Base-by-base conservation (phyloP, 2,797 vertebrate genomes). In the Sebastes paucispinis region DNA sequence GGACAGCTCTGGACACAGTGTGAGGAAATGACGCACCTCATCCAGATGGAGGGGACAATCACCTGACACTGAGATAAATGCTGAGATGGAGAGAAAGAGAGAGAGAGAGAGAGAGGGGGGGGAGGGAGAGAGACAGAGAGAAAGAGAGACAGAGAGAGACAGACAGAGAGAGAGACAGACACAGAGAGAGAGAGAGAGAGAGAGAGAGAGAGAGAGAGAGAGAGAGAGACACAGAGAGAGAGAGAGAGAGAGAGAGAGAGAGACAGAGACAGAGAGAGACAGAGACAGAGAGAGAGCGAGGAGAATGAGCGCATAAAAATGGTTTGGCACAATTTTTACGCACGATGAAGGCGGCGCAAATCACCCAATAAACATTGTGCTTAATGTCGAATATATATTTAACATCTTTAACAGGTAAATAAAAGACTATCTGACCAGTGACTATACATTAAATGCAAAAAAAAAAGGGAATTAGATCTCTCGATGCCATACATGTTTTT, bases 1-100 rank as follows among this genome's bases (percentile, higher is more conserved):
- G n/a, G 98, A 99, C 39, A 99, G 93, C 93, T 99, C 98, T 0
- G 98, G 98, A 81, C 98, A 99, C 81, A 98, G 93, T 7, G 96
- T 97, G 83, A 99, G 96, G 70, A 99, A 99, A 74, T 97, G 97
- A 24, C 94, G 95, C 85, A 99, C 97, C 92, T 98, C 97, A 0
- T 97, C 96, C 88, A 97, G 94, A 86, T 97, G 91, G 10, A 99
- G 96, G 1, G 98, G 98, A 83, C 98, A 99, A 67, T 95, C 96
- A 20, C 98, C 98, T 0, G 96, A 98, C 55, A 98, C 97, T 0
- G 97, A 98, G 76, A 98, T 96, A 47, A 99, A 99, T 4, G 98
- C 98, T 98, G 87, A 59, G 62, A 14, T 5, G 59, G 39, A 80
- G 24, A 62, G 11, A 60, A 18, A 54, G 12, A 63, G 34, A 36